A percentile compares a stretch with the other conserved stretches of the same genome.
phyloP scores from a whole-genome alignment of 2,113 vertebrate species.

The Rallus limicola region DNA sequence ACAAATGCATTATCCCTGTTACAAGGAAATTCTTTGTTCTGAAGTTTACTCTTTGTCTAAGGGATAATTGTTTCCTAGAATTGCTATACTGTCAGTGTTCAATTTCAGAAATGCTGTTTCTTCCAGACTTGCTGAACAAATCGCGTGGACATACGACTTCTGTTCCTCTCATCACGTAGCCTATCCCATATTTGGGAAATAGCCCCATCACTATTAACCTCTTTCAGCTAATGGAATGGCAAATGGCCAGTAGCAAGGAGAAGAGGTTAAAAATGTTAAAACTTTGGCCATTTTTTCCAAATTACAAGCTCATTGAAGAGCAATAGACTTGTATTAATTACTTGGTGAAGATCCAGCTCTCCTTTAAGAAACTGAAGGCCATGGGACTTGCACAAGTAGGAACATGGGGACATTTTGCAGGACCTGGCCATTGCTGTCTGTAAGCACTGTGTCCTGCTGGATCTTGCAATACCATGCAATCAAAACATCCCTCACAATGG shows the following conservation, averaged over 20 bases:
- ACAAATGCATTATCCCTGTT: not conserved
- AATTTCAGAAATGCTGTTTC: not conserved
- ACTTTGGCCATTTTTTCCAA: not conserved
- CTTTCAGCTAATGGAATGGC: not conserved
- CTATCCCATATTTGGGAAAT: not conserved
- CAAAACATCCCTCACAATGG: fast-evolving
- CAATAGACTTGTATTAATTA: not conserved
- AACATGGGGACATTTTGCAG: fast-evolving
- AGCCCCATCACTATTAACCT: not conserved
- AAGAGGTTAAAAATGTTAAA: not conserved
- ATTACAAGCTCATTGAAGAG: not conserved
- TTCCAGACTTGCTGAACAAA: not conserved
- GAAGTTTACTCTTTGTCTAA: not conserved
- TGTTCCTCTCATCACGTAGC: not conserved
- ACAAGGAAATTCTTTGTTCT: not conserved
- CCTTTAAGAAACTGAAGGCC: not conserved
- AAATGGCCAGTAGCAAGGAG: not conserved
- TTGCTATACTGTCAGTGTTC: not conserved
- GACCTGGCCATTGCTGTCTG: not conserved
- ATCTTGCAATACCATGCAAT: not conserved
- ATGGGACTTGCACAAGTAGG: not conserved
- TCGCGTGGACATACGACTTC: not conserved
- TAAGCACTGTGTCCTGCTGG: too few relatives aligned
- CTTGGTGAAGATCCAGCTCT: not conserved
- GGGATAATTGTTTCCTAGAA: not conserved